Percentiles rank a stretch among this genome's conserved stretches.
These are phyloP conservation scores for Spodoptera picta DNA, from an alignment of 2,888 invertebrate genomes.

Conservation along the genomic window DNA sequence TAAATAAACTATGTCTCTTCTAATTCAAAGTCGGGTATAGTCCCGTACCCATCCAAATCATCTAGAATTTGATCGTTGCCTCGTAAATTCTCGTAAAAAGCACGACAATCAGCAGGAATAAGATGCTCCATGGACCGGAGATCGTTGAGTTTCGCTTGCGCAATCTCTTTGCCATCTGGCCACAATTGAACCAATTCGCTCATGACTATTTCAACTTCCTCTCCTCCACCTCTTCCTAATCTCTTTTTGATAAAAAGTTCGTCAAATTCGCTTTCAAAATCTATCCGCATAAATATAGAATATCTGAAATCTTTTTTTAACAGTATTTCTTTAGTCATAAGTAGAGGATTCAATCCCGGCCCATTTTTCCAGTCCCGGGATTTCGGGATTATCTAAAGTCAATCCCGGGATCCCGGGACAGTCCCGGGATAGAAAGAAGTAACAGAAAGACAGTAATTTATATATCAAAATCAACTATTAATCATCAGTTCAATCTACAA, in stretches of 20 bases:
- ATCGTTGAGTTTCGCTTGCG: conserved; percentile 3
- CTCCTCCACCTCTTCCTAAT: conserved; percentile 3
- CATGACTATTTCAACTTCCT: conserved; percentile 2
- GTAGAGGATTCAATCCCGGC: too few relatives aligned
- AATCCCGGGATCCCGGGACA: too few relatives aligned
- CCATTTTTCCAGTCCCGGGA: too few relatives aligned
- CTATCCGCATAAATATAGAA: too few relatives aligned
- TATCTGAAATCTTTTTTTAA: too few relatives aligned
- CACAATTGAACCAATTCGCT: conserved; percentile 3
- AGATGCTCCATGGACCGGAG: neutral
- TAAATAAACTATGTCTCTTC: conserved; percentile 1
- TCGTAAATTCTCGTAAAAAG: neutral
- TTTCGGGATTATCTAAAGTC: too few relatives aligned
- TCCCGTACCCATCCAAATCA: conserved; percentile 4
- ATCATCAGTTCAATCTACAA: too few relatives aligned
- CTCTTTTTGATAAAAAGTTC: conserved; percentile 2
- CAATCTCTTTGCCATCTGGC: conserved; percentile 1
- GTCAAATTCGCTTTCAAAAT: neutral
- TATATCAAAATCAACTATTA: too few relatives aligned
- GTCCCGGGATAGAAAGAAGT: too few relatives aligned
- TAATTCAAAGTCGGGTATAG: conserved; percentile 2
- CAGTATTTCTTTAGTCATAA: too few relatives aligned
- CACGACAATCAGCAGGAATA: too few relatives aligned
- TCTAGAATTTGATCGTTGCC: conserved; percentile 2
- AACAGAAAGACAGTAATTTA: too few relatives aligned